Percentiles rank a stretch among this genome's conserved stretches.
Evolutionary conservation across 2,113 vertebrate genomes (phyloP).

Genomic region (Pseudopipra pipra): DNA sequence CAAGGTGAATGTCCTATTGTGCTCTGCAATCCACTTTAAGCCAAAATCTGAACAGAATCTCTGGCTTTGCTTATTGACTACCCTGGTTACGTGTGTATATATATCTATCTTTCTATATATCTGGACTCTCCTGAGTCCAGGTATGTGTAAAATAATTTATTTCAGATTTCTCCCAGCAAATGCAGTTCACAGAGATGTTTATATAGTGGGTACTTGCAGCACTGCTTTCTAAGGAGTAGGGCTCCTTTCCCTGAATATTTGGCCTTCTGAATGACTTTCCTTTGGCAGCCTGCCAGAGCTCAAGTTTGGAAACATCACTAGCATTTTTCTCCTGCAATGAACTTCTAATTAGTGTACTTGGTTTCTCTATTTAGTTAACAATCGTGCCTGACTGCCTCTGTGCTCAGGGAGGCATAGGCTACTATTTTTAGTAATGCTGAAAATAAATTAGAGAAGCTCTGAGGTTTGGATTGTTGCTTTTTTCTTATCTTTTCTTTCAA

Average conservation of each 20-base stretch:
- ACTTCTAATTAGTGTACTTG: conserved; percentile 49
- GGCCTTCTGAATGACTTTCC: conserved; percentile 24
- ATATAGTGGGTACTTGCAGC: not conserved
- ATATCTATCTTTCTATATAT: too few species aligned
- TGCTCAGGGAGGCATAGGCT: not conserved
- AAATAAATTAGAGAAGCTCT: not conserved
- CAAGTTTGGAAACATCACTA: conserved; percentile 29
- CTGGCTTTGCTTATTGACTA: not conserved
- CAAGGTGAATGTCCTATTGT: accelerated
- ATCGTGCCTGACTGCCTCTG: not conserved
- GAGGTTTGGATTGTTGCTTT: not conserved
- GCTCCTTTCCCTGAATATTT: not conserved
- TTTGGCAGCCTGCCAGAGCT: conserved; percentile 12
- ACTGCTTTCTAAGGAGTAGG: not conserved
- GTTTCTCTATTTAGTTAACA: not conserved
- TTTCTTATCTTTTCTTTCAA: not conserved
- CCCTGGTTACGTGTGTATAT: not conserved
- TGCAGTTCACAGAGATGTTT: not conserved
- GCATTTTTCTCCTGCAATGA: conserved; percentile 29
- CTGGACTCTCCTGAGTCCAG: not conserved
- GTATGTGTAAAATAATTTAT: not conserved
- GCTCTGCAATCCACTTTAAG: not conserved
- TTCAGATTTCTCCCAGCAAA: not conserved
- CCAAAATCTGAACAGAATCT: not conserved
- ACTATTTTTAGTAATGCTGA: conserved; percentile 2